A percentile compares a stretch with the other conserved stretches of the same genome.
phyloP scores from a whole-genome alignment of 92 coral and sea anemone species.

The Porites divaricata region DNA sequence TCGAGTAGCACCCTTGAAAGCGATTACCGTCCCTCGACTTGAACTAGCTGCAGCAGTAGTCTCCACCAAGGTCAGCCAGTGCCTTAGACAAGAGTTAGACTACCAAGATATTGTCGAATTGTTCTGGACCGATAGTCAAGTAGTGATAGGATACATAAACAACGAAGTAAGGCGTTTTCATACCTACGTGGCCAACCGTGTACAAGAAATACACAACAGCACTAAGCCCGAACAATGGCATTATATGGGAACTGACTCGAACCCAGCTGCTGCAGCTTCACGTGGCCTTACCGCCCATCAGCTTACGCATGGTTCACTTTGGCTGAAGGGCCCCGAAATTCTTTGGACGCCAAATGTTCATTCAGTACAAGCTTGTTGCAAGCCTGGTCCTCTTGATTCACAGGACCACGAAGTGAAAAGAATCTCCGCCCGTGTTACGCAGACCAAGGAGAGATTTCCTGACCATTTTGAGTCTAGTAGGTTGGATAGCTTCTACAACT shows the following conservation, averaged over 20 bases:
- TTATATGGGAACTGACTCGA: conserved; percentile 42
- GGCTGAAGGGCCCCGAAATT: too few species aligned
- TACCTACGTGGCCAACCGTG: conserved; percentile 61
- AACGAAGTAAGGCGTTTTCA: conserved; percentile 59
- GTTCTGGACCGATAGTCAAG: conserved; percentile 66
- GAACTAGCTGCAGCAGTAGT: conserved; percentile 55
- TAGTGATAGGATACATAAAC: conserved; percentile 50
- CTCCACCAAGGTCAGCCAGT: conserved; percentile 44
- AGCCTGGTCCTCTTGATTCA: too few species aligned
- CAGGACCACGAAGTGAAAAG: too few species aligned
- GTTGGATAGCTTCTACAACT: too few species aligned
- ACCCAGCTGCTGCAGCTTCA: conserved; percentile 66
- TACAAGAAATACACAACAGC: conserved; percentile 61
- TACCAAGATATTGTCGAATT: conserved; percentile 25
- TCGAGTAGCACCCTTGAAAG: too few species aligned
- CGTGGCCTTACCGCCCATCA: conserved; percentile 60
- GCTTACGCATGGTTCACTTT: conserved; percentile 38
- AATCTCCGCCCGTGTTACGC: too few species aligned
- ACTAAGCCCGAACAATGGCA: conserved; percentile 65
- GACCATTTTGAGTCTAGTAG: too few species aligned
- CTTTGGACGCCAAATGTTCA: too few species aligned
- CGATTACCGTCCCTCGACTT: conserved; percentile 51
- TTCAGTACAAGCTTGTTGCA: too few species aligned
- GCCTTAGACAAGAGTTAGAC: conserved; percentile 45
- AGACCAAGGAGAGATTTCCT: too few species aligned